Evolutionary conservation across 2,888 invertebrate genomes (phyloP).

Genomic region (Acrobasis consociella): DNA sequence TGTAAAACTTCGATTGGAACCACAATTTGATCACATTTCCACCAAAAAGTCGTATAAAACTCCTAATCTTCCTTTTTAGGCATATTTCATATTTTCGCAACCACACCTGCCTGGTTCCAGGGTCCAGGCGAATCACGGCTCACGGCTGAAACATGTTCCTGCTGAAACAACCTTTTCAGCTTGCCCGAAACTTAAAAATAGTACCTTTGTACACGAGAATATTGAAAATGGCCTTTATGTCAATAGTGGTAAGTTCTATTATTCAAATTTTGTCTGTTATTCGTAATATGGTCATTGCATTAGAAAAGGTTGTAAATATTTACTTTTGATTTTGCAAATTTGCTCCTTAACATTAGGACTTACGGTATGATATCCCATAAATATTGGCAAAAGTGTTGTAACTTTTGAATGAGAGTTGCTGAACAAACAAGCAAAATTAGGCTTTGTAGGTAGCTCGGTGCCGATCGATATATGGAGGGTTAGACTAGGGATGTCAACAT

Average conservation of each 20-base stretch:
- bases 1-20: slow-evolving; percentile 17
- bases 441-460: slow-evolving; percentile 47
- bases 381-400: background rate
- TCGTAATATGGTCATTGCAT: slow-evolving; percentile 1
- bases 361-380: slow-evolving; percentile 25
- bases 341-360: background rate
- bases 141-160: slow-evolving; percentile 33
- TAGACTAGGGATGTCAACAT: slow-evolving; percentile 45
- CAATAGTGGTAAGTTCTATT: slow-evolving; percentile 15
- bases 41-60: background rate
- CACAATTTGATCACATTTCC: background rate
- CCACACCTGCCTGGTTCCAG: slow-evolving; percentile 21
- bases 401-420: slow-evolving; percentile 23
- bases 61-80: background rate
- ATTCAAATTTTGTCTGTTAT: background rate
- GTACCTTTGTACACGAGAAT: slow-evolving; percentile 26
- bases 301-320: background rate
- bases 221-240: slow-evolving; percentile 30
- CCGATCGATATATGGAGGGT: slow-evolving; percentile 71
- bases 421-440: slow-evolving; percentile 68
- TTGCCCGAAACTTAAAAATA: slow-evolving; percentile 29
- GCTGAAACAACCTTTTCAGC: slow-evolving; percentile 36
- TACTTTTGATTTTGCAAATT: background rate
- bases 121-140: no score
- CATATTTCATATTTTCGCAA: background rate